Evolutionary conservation across 2,113 vertebrate species (phyloP).

Genomic region (Leucopternis melanops): DNA sequence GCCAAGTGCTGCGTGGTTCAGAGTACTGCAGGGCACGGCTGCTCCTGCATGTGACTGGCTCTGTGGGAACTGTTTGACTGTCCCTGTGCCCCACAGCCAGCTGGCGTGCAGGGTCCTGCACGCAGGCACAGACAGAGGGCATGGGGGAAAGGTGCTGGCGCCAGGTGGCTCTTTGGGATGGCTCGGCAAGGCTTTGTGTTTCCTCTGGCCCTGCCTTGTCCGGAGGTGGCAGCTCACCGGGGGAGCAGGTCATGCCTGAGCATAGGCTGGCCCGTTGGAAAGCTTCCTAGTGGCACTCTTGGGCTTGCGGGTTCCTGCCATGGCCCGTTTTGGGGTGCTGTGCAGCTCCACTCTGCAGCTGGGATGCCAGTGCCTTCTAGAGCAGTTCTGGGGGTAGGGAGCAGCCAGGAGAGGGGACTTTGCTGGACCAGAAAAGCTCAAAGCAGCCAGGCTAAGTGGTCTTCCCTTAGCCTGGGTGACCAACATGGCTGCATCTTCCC

Average conservation of each 20-base stretch:
- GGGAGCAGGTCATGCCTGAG: background rate
- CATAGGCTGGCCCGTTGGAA: background rate
- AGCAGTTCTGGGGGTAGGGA: background rate
- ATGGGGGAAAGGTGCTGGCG: background rate
- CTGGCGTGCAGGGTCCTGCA: background rate
- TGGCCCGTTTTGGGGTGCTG: background rate
- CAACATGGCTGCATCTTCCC: background rate
- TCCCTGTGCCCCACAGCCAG: background rate
- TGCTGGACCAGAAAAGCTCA: background rate
- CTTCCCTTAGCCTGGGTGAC: background rate
- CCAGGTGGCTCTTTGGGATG: fast-evolving
- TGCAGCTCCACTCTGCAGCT: background rate
- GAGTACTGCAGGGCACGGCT: constrained; percentile 20
- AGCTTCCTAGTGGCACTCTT: background rate
- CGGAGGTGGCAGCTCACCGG: background rate
- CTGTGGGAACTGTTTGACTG: background rate
- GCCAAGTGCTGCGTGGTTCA: constrained; percentile 15
- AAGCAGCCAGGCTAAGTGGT: background rate
- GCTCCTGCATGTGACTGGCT: background rate
- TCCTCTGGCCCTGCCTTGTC: background rate
- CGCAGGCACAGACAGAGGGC: background rate
- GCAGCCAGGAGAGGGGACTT: background rate
- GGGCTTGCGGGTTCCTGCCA: background rate
- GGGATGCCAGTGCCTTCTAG: background rate
- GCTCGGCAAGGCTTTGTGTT: background rate